Base-by-base conservation (phyloP, 2,888 invertebrate species). In the Drosophila colorata region DNA sequence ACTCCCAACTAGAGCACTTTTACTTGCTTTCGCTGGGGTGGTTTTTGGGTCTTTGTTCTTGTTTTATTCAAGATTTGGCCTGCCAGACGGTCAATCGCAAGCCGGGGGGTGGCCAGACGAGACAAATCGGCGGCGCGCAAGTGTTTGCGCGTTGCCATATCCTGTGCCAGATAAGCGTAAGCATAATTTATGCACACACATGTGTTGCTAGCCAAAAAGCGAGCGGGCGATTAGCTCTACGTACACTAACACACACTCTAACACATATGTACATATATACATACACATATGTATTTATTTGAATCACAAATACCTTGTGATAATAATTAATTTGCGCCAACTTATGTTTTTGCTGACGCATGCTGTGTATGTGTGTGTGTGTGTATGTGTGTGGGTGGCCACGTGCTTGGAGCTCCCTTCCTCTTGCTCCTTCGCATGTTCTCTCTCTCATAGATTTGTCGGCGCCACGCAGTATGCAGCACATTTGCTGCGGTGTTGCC, bases 51-150 rank as follows among this genome's bases (percentile, higher is more conserved):
- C 33, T 40, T 37, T 55, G 13, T 33, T 33, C 13, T 64, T 53
- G 44, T 43, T 48, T 16, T 37, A 28, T 52, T 44, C 7, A 40
- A 38, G 65, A 75, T 74, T 69, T 74, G 44, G 47, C 31, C n/a
- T 55, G 78, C 44, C 57, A 71, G 51, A 52, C 58, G 49, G 53
- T 46, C 43, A 44, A 18, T 20, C 20, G 25, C 4, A 43, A 8
- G 28, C 20, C 20, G 28, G 56, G 40, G 64, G 71, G 57, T 71
- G 63, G 43, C 53, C 68, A 66, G 52, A 56, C 65, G 57, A 82
- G 88, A 85, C 81, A 74, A 80, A 88, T 86, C 81, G 80, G 61
- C 75, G 88, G 47, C 72, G 53, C 56, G 80, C 87, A 87, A 76
- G 87, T 86, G 86, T 47, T 64, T 31, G 43, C 35, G 8, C 14